Percentiles rank a stretch among this genome's conserved stretches.
phyloP scores from a whole-genome alignment of 2,797 vertebrate genomes.

The Hylomyscus alleni region DNA sequence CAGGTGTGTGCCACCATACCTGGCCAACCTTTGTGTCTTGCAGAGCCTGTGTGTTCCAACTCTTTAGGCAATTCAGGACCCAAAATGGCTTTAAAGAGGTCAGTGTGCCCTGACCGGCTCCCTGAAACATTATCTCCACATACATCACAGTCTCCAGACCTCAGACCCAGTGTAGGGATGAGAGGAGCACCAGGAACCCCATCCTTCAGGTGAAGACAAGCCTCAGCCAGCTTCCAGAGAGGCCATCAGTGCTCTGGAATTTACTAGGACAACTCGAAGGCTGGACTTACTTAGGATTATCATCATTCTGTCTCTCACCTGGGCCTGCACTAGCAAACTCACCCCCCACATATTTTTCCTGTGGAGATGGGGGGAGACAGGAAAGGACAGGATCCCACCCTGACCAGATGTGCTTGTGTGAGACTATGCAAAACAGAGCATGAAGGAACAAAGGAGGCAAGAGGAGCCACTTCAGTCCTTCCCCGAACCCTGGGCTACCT shows the following conservation, averaged over 20 bases:
- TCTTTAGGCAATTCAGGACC: accelerated
- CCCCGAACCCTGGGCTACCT: background rate
- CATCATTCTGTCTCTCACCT: accelerated
- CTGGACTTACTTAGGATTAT: background rate
- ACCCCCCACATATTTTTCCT: background rate
- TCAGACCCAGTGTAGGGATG: background rate
- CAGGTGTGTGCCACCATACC: background rate
- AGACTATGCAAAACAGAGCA: background rate
- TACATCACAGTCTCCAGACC: accelerated
- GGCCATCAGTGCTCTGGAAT: background rate
- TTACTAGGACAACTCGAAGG: background rate
- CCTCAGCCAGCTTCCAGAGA: background rate
- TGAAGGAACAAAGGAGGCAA: accelerated
- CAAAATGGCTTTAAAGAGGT: background rate
- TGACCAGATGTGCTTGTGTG: background rate
- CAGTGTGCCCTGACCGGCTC: background rate
- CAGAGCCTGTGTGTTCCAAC: background rate
- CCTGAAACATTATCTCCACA: background rate
- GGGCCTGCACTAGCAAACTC: background rate
- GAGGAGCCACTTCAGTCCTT: background rate
- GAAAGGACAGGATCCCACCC: too few species aligned
- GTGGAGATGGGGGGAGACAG: background rate
- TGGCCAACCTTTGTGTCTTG: background rate
- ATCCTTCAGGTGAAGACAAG: conserved; percentile 57
- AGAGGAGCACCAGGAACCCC: background rate